Evolutionary conservation across 2,797 vertebrate genomes (phyloP), one percentile per base, ranked within the genome.

Genomic region (Enteromius thamalakanensis): DNA sequence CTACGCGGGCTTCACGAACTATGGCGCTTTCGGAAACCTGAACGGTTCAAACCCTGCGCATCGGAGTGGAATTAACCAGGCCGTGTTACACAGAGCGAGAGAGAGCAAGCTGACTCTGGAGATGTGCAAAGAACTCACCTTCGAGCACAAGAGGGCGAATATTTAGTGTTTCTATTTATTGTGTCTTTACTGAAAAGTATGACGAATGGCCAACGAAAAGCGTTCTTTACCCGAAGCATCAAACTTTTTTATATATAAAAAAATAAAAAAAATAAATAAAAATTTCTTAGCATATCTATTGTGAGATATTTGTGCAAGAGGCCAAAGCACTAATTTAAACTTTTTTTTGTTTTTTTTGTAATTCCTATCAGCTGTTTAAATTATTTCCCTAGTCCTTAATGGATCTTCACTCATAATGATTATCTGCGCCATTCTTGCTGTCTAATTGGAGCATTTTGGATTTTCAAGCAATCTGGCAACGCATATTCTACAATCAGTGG

Each of bases 51-150:
- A 79, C 80, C 87, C 88, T 23, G 64, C 94, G 23, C 94, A 93
- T 84, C 93, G 97, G 89, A 96, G 93, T 90, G 96, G 96, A 97
- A 95, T 97, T 96, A 96, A 95, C 87, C 96, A 96, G 93, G 94
- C 94, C 81, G 91, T 95, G 87, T 92, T 97, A 91, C 96, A 95
- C 89, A 92, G 96, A 90, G 95, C 94, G 80, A 96, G 96, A 91
- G 96, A 97, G 90, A 90, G 93, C 88, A 95, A 92, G 90, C 89
- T 94, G 80, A 91, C 95, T 83, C 91, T 93, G 91, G 96, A 97
- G 82, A 91, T 94, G 88, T 94, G 95, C 92, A 96, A 94, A 94
- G 95, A 96, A 86, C 92, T 95, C 86, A 89, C 94, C 89, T 95
- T 96, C 88, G 94, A 96, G 91, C 90, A 96, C 90, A 96, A 94